These are phyloP conservation scores for Megaceryle alcyon DNA, from an alignment of 2,797 vertebrate genomes.

Conservation along the genomic window DNA sequence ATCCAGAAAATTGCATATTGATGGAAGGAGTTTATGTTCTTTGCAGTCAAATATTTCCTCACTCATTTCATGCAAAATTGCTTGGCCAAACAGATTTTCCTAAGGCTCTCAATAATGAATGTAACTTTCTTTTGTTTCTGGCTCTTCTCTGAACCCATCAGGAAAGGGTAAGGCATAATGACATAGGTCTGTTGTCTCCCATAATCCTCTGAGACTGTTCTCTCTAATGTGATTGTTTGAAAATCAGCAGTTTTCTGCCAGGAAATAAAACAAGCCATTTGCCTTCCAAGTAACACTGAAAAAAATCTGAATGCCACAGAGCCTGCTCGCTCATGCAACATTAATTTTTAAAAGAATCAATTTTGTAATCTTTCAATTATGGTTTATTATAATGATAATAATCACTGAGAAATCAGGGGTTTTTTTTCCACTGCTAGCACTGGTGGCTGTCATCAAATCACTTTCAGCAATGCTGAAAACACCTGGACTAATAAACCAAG, in stretches of 20 bases:
- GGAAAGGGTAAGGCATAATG: conserved; percentile 42
- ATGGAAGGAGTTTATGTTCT: conserved; percentile 64
- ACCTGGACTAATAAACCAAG: conserved; percentile 63
- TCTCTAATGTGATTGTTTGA: conserved; percentile 45
- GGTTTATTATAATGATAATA: conserved; percentile 56
- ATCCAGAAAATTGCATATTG: conserved; percentile 72
- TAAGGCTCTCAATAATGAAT: conserved; percentile 54
- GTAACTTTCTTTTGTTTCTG: conserved; percentile 48
- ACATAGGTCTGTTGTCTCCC: conserved; percentile 27
- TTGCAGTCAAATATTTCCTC: conserved; percentile 60
- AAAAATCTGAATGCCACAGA: conserved; percentile 34
- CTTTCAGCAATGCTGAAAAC: conserved; percentile 35
- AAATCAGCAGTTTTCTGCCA: conserved; percentile 50
- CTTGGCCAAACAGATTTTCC: conserved; percentile 60
- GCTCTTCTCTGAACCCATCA: conserved; percentile 40
- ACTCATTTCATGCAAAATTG: conserved; percentile 52
- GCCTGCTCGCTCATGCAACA: conserved; percentile 31
- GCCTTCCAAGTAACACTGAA: conserved; percentile 41
- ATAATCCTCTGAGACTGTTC: conserved; percentile 40
- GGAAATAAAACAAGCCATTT: conserved; percentile 52
- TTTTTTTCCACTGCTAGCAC: neutral
- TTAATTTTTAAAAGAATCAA: conserved; percentile 76
- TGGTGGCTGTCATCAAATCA: conserved; percentile 36
- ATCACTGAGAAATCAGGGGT: conserved; percentile 2
- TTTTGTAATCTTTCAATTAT: conserved; percentile 72